Evolutionary conservation across 1,140 invertebrate genomes (phyloP), one percentile per base, ranked within the genome.

Genomic region (Leptinotarsa texana): DNA sequence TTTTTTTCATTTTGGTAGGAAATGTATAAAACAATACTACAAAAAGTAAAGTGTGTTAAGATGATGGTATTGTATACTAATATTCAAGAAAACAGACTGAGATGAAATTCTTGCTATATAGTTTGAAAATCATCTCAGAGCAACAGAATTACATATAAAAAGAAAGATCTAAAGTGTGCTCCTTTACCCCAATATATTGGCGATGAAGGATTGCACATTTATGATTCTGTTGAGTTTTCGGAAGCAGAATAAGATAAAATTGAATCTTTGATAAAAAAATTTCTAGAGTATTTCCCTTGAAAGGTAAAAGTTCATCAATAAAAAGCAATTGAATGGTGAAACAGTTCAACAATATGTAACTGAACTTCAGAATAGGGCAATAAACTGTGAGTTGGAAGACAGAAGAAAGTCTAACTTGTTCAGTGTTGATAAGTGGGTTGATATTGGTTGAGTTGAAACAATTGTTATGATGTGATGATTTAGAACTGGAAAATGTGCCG

Each of bases 101-200:
- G 24, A 24, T 24, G 24, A 24, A 4, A 24, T 24, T 24, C 24
- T 24, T 24, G 24, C 24, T 4, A 78, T 83, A 67, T 65, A n/a
- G 83, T 83, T 65, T 71, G 27, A 82, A 33, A 72, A 79, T 51
- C 83, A 83, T 49, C 3, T 80, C 11, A 76, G 68, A 48, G 82
- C 82, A 1, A 74, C 78, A 3, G 81, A 81, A 57, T 42, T 42
- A 3, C 75, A 42, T 67, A 74, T 24, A 83, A 83, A 77, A 6
- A 76, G 11, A 67, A 80, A 65, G 76, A 80, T 67, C 63, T 79
- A 17, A 76, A 84, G 78, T 76, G 81, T 42, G 8, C 8, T 42
- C 1, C 0, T 42, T 42, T 42, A 33, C 27, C 6, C 6, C 27
- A 33, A 33, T 72, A 83, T 21, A 62, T 62, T n/a, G 57, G 57